Conservation (phyloP, 1,140 invertebrate species). For the Drosophila tsacasi region DNA sequence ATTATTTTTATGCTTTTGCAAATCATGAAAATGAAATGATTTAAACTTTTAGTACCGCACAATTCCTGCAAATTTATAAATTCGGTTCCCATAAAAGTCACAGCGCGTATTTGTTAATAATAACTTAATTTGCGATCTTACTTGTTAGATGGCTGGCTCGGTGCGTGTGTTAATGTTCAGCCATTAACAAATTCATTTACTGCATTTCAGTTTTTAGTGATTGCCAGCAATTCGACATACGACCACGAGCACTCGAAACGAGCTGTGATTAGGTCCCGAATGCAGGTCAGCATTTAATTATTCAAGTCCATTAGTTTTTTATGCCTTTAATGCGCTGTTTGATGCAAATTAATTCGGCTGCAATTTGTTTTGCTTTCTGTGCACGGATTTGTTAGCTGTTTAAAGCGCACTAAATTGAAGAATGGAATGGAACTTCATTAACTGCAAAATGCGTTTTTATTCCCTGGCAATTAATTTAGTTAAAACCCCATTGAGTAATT, state of each 20-base stretch:
- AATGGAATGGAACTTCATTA: conserved; percentile 12
- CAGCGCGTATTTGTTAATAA: conserved; percentile 2
- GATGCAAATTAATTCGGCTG: conserved; percentile 37
- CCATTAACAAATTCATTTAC: conserved; percentile 31
- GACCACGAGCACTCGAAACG: conserved; percentile 3
- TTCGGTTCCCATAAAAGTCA: neutral
- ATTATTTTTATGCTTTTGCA: neutral
- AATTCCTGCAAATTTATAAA: neutral
- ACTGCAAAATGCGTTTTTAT: conserved; percentile 21
- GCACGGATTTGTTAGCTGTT: conserved; percentile 13
- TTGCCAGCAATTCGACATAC: conserved; percentile 7
- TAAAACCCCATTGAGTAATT: conserved; percentile 4
- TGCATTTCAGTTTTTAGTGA: conserved; percentile 17
- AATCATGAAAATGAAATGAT: neutral
- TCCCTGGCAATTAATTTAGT: conserved; percentile 18
- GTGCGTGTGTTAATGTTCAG: conserved; percentile 19
- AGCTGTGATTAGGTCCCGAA: conserved; percentile 35
- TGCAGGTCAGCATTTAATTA: conserved; percentile 50
- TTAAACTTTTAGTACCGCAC: neutral
- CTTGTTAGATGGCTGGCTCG: neutral
- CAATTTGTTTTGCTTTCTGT: conserved; percentile 25
- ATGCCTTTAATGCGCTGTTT: conserved; percentile 34
- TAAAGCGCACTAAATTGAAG: neutral
- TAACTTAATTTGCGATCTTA: conserved; percentile 25
- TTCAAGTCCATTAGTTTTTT: conserved; percentile 49